phyloP scores from a whole-genome alignment of 2,113 vertebrate genomes.

The Emydocephalus ijimae region DNA sequence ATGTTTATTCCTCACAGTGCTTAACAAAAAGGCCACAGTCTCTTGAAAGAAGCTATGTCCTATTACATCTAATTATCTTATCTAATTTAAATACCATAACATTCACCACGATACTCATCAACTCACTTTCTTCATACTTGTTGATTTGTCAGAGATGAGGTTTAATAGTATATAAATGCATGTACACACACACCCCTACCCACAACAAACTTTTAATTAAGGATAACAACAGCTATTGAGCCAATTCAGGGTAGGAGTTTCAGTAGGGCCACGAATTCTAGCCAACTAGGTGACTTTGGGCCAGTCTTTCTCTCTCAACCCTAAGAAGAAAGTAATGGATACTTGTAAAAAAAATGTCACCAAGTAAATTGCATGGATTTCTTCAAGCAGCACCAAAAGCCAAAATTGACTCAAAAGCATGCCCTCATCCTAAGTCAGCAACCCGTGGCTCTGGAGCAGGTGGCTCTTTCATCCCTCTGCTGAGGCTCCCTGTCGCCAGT shows the following conservation, averaged over 20 bases:
- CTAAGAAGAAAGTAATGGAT: background rate
- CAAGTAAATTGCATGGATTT: background rate
- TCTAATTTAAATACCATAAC: background rate
- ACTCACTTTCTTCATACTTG: background rate
- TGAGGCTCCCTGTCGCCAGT: too few relatives aligned
- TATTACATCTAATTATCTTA: background rate
- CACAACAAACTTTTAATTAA: background rate
- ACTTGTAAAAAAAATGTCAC: background rate
- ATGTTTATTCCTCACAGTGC: background rate
- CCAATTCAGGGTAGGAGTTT: background rate
- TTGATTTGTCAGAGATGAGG: background rate
- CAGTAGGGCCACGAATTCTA: background rate
- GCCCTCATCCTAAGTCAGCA: background rate
- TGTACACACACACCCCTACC: background rate
- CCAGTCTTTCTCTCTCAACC: background rate
- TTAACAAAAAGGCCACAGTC: background rate
- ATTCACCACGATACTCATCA: background rate
- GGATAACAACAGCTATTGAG: background rate
- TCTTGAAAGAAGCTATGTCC: background rate
- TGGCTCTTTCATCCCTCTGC: too few relatives aligned
- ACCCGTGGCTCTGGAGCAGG: too few relatives aligned
- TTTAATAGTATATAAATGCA: background rate
- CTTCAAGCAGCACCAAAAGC: background rate
- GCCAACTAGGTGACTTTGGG: background rate
- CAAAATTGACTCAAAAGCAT: background rate